Evolutionary conservation across 1,140 invertebrate genomes (phyloP).

Genomic region (Branchinecta lindahli): DNA sequence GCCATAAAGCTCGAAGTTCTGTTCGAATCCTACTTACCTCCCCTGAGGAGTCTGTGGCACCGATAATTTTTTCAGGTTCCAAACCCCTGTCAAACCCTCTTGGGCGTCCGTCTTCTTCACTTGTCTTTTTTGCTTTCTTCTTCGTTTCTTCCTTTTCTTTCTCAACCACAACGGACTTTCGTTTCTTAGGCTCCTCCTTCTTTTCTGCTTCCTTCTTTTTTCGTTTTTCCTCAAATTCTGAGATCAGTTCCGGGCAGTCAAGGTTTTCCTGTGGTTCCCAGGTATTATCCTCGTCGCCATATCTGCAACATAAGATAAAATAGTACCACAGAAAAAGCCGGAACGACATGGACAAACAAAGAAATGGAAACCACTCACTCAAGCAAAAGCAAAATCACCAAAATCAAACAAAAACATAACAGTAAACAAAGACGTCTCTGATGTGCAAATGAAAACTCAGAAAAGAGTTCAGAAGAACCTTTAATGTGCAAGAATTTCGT

Average conservation of each 20-base stretch:
- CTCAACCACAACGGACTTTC: conserved; percentile 25
- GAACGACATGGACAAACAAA: too few relatives aligned
- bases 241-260: conserved; percentile 81
- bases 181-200: conserved; percentile 24
- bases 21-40: conserved; percentile 33
- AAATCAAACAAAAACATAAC: too few relatives aligned
- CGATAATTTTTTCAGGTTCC: conserved; percentile 85
- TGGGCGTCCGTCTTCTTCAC: conserved; percentile 11
- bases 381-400: too few relatives aligned
- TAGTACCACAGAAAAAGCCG: neutral
- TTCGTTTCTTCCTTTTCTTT: conserved; percentile 21
- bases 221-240: conserved; percentile 65
- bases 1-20: too few relatives aligned
- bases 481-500: too few relatives aligned
- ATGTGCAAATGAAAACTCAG: too few relatives aligned
- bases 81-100: conserved; percentile 72
- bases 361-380: too few relatives aligned
- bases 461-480: too few relatives aligned
- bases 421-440: too few relatives aligned
- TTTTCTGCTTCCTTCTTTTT: conserved; percentile 39
- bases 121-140: conserved; percentile 15
- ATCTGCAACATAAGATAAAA: neutral
- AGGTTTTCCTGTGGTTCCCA: conserved; percentile 85
- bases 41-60: conserved; percentile 83
- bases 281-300: conserved; percentile 34